Evolutionary conservation across 2,888 invertebrate genomes (phyloP), one percentile per base, ranked within the genome.

Genomic region (Thymelicus sylvestris): DNA sequence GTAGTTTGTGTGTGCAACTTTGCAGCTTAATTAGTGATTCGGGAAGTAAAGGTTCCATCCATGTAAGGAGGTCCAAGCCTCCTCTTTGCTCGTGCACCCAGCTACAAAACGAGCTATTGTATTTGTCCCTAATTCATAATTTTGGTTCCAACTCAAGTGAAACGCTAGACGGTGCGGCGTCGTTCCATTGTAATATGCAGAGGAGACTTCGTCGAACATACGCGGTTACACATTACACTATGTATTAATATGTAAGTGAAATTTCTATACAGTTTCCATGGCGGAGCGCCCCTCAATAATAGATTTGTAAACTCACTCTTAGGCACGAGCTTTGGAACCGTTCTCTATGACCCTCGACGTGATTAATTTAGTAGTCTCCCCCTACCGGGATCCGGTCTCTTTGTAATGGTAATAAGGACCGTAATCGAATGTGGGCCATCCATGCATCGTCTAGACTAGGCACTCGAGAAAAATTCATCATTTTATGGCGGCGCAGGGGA

Each of bases 401-500:
- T 52, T 66, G 60, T 61, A 19, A 50, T 41, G 41, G 66, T 61
- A 60, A 71, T 71, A 71, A 50, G 61, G 66, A 61, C 44, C 41
- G 38, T 55, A 55, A 61, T 66, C 55, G 70, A 52, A 24, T 52
- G 66, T 10, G 19, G 13, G 19, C 39, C n/a, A 12, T 8, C 70
- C 24, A 24, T 41, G 61, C 70, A 61, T 60, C 66, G 70, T 71
- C 70, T 71, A 71, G 65, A 71, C 70, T 61, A 71, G 66, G 70
- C 70, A 71, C 70, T 71, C 70, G 70, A 66, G 70, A 71, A 71
- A 71, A 71, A 71, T 66, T 71, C 70, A 71, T 71, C 70, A 71
- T 71, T 71, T 71, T 71, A 66, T 66, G 44, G 69, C 69, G 69
- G 66, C 70, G 48, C 7, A 50, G 60, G 70, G 65, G 39, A 52